Evolutionary conservation across 2,888 invertebrate species (phyloP).

Genomic region (Drosophila peninsularis): DNA sequence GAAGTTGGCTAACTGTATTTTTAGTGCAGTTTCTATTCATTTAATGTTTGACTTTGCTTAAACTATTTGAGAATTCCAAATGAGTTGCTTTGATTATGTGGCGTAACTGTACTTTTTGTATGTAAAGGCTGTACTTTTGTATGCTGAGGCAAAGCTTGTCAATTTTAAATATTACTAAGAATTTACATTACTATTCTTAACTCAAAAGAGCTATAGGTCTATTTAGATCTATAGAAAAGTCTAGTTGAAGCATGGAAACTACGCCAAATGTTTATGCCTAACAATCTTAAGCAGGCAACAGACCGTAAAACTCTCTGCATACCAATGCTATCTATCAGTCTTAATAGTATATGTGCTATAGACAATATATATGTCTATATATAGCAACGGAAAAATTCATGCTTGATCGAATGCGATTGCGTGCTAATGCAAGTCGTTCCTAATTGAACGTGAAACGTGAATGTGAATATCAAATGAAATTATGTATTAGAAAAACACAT

Average conservation of each 20-base stretch:
- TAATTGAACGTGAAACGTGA: slow-evolving; percentile 40
- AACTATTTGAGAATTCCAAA: slow-evolving; percentile 23
- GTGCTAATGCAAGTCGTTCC: slow-evolving; percentile 46
- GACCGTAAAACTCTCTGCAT: slow-evolving; percentile 7
- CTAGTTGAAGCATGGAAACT: neutral
- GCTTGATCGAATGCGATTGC: slow-evolving; percentile 50
- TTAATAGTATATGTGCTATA: neutral
- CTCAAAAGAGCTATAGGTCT: neutral
- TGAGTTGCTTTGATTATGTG: neutral
- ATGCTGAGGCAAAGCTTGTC: no score
- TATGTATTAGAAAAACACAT: slow-evolving; percentile 22
- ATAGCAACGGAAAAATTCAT: slow-evolving; percentile 17
- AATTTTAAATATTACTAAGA: neutral
- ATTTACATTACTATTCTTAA: neutral
- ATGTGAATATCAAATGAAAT: slow-evolving; percentile 61
- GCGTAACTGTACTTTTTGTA: neutral
- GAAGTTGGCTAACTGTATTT: neutral
- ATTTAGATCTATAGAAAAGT: neutral
- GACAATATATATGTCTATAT: neutral
- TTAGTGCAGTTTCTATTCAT: neutral
- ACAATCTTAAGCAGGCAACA: neutral
- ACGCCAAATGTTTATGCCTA: neutral
- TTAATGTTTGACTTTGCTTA: neutral
- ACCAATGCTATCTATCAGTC: neutral
- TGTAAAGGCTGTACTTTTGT: neutral